Base-by-base conservation (phyloP, 2,888 invertebrate genomes). In the Stenichneumon culpator region DNA sequence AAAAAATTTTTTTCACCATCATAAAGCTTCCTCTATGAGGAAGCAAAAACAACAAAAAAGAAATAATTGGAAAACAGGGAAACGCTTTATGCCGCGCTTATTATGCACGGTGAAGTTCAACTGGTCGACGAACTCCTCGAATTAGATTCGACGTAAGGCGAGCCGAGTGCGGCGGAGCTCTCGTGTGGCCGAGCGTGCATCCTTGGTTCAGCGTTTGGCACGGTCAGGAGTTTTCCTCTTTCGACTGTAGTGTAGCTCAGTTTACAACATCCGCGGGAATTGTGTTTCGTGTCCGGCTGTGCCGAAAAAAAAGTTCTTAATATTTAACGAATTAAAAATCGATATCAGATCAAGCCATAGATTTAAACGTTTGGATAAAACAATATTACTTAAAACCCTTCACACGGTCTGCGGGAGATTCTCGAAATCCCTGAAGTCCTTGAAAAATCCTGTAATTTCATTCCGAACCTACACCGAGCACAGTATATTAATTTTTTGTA, bases 51-150 rank as follows among this genome's bases (percentile, higher is more conserved):
- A 52, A 52, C 5, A 22, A 22, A 19, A 54, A 54, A n/a, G 3
- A 22, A 19, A 22, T 7, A 1, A 54, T 22, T 16, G 39, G 52
- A 74, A 65, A 57, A 80, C 39, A 73, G 67, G 39, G 60, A 57
- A 80, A 67, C 36, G 16, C 67, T 25, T 74, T 65, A 36, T 70
- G 36, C 52, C 36, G 57, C 54, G 47, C 25, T 65, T 50, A 84
- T 79, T 74, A 68, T 28, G 19, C 19, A 54, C 50, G 44, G 69
- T 72, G 77, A 84, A 81, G 84, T 84, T 81, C 84, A 84, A 52
- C 77, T 81, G 84, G 84, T 84, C 84, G 81, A 81, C 81, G 84
- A 84, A 84, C 84, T 77, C 63, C 81, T 81, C 47, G 77, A 84
- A 84, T 84, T 84, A 84, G 81, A 81, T 72, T 60, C 47, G 65